A percentile compares a stretch with the other conserved stretches of the same genome.
Conservation (phyloP, 2,113 vertebrate genomes). For the Corythaeola cristata region DNA sequence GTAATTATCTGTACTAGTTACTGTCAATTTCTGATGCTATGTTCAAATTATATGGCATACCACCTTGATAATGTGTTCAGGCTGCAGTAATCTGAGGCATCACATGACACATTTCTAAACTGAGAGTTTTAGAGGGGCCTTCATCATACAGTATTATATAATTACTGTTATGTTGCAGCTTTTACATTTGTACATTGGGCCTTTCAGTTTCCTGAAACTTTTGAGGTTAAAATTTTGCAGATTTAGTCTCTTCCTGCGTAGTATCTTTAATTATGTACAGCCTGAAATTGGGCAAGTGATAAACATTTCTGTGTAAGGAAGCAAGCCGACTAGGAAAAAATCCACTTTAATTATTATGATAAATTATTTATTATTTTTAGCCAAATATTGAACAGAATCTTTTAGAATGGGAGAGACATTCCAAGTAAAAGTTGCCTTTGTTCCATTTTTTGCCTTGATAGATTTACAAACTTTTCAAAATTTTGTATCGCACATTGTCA, state of each 20-base stretch:
- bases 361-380: not conserved
- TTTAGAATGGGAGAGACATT: not conserved
- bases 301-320: not conserved
- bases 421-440: not conserved
- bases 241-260: not conserved
- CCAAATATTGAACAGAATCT: not conserved
- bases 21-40: constrained; percentile 31
- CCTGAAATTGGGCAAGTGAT: not conserved
- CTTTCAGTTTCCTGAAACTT: not conserved
- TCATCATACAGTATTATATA: not conserved
- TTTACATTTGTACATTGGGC: not conserved
- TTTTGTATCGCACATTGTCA: not conserved
- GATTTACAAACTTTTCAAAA: not conserved
- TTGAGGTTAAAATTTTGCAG: not conserved
- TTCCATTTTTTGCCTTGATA: not conserved
- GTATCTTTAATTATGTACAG: not conserved
- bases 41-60: constrained; percentile 19
- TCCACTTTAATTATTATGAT: not conserved
- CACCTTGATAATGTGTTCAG: constrained; percentile 6
- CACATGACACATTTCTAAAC: not conserved
- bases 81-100: not conserved
- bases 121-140: not conserved
- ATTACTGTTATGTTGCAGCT: not conserved
- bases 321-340: not conserved
- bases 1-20: constrained; percentile 21